Evolutionary conservation across 2,797 vertebrate species (phyloP), one percentile per base, ranked within the genome.

Genomic region (Tokudaia muenninki): DNA sequence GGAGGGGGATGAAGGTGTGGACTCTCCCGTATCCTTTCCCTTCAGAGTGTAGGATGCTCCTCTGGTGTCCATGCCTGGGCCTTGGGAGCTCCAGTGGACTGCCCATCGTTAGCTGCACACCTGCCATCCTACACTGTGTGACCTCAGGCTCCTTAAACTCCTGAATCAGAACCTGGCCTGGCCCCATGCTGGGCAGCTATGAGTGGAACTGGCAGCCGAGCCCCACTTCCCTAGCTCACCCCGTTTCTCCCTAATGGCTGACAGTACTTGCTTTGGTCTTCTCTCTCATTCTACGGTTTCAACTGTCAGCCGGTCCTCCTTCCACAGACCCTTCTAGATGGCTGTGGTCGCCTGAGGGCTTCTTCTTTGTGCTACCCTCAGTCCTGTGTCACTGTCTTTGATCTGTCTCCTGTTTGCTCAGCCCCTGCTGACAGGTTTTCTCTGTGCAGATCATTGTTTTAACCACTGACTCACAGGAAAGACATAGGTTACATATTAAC

Each of bases 11-110:
- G 90, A 57, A 75, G 61, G 74, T 8, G 17, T 34, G 59, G 83
- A 24, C 59, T 80, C 88, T 92, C 81, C 17, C 50, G 83, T n/a
- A 77, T 59, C 50, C 65, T 59, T 59, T 81, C 31, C 24, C 77
- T 81, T 89, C 11, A 22, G 87, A 44, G 72, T 31, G 7, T 44
- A 44, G 52, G 26, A 44, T 52, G 55, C 17, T 19, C 70, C 12
- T 2, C n/a, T 44, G 55, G 26, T 9, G 6, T 24, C 26, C 86
- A 88, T 16, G 24, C 52, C 37, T 61, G 55, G 29, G 37, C 37
- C 9, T 2, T 61, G 29, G 22, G 41, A 78, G 57, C 19, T 78
- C 41, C 16, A 17, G 24, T 13, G 29, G 87, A 13, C 55, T 34
- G 57, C 44, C n/a, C n/a, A 87, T 50, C 34, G 24, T 37, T 11